Evolutionary conservation across 2,888 invertebrate species (phyloP), one percentile per base, ranked within the genome.

Genomic region (Thelaira solivaga): DNA sequence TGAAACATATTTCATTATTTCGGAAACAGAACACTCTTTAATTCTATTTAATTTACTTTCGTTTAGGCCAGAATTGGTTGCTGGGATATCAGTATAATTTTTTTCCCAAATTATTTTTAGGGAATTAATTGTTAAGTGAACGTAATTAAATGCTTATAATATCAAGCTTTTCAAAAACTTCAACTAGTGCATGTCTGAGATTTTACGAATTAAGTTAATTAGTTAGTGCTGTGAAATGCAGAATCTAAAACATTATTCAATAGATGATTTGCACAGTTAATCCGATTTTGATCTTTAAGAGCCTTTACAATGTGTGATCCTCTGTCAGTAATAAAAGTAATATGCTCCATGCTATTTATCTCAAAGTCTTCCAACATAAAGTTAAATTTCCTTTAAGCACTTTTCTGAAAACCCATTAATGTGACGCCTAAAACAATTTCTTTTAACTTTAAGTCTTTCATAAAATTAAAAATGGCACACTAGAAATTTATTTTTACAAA

Each of bases 61-160:
- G 22, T 53, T 24, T 39, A 68, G 36, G 8, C 51, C 29, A 31
- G 68, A 62, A 67, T 75, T 69, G 5, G 45, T 62, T 16, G 59
- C 65, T 31, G 65, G 20, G 2, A 45, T 41, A 4, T 61, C 31
- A 22, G 41, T 57, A 67, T 74, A 4, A 5, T 26, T 26, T 26
- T 26, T 6, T 26, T 26, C 26, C 4, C 65, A 73, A 47, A 57
- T 65, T 10, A n/a, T 49, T 67, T 59, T 49, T 2, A 76, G 26
- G 43, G 47, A 64, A 71, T 71, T 71, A 29, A 76, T 71, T 13
- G 59, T 62, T 55, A 64, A 64, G 45, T 53, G 57, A 64, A 76
- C 64, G 55, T 49, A 57, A 31, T 51, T 61, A 5, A 71, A 45
- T 39, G 71, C n/a, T n/a, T 59, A 20, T 65, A 51, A 29, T 71